A percentile compares a stretch with the other conserved stretches of the same genome.
phyloP scores from a whole-genome alignment of 2,113 vertebrate species.

The Psephotus haematonotus region DNA sequence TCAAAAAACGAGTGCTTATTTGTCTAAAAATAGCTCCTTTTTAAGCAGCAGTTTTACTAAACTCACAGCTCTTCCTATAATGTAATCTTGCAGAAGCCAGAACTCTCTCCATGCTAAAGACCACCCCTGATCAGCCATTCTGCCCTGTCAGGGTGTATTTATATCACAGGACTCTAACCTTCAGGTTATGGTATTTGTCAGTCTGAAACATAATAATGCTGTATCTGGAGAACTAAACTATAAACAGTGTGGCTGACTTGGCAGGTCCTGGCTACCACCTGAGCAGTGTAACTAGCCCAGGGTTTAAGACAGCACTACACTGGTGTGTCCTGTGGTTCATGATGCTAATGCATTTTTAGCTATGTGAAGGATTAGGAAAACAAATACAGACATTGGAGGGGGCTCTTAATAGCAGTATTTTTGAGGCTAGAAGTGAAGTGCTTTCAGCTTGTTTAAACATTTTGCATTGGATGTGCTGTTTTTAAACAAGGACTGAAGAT shows the following conservation, averaged over 20 bases:
- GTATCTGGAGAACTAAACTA: background rate
- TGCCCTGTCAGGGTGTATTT: slow-evolving; percentile 10
- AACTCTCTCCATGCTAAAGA: background rate
- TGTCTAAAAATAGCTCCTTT: slow-evolving; percentile 20
- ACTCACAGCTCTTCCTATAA: background rate
- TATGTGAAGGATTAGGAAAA: background rate
- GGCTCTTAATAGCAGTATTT: background rate
- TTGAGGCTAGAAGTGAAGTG: background rate
- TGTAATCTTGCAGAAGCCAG: background rate
- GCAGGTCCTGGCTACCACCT: background rate
- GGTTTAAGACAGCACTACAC: background rate
- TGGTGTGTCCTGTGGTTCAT: background rate
- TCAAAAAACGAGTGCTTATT: too few species aligned
- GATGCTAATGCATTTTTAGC: background rate
- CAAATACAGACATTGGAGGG: background rate
- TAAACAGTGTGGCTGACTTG: slow-evolving; percentile 22
- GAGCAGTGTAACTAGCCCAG: background rate
- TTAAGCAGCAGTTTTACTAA: background rate
- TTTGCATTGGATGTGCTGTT: background rate
- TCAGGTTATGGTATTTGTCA: slow-evolving; percentile 33
- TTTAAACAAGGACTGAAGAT: background rate
- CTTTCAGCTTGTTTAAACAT: background rate
- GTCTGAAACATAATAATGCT: background rate
- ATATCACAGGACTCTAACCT: slow-evolving; percentile 1
- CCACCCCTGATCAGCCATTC: background rate